phyloP scores from a whole-genome alignment of 2,888 invertebrate species.

The Aspidapion aeneum region DNA sequence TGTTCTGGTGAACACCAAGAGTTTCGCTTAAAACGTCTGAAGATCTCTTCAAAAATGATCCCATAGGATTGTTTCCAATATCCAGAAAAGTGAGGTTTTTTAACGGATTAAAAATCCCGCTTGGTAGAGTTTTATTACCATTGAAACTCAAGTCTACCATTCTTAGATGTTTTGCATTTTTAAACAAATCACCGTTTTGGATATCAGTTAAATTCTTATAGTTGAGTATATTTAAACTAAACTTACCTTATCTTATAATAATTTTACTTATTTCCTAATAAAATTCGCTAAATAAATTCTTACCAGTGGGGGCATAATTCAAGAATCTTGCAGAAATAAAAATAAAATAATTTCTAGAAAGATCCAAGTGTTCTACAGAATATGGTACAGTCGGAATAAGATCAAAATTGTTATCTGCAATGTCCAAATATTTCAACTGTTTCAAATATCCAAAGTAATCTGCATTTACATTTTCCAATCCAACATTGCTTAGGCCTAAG shows the following conservation, averaged over 20 bases:
- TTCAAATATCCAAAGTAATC: conserved; percentile 40
- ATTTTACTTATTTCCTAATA: too few relatives aligned
- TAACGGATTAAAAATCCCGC: conserved; percentile 50
- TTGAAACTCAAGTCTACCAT: conserved; percentile 57
- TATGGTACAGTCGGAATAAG: conserved; percentile 56
- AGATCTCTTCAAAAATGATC: conserved; percentile 38
- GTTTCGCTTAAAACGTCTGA: conserved; percentile 38
- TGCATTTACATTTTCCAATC: conserved; percentile 39
- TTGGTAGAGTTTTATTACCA: conserved; percentile 45
- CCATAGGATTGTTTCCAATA: conserved; percentile 59
- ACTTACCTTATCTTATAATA: too few relatives aligned
- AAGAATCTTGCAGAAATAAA: conserved; percentile 52
- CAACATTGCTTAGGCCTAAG: conserved; percentile 53
- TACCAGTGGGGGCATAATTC: too few relatives aligned
- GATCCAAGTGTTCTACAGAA: conserved; percentile 56
- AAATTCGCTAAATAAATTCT: too few relatives aligned
- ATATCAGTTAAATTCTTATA: too few relatives aligned
- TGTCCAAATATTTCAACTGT: conserved; percentile 47
- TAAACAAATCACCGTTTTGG: too few relatives aligned
- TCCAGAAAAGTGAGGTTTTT: conserved; percentile 51
- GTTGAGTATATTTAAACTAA: conserved; percentile 53
- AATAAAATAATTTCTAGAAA: conserved; percentile 58
- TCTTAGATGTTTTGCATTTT: too few relatives aligned
- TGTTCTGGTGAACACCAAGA: conserved; percentile 47
- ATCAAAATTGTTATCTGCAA: conserved; percentile 55